phyloP scores from a whole-genome alignment of 2,113 vertebrate genomes.

The Myiopsitta monachus region DNA sequence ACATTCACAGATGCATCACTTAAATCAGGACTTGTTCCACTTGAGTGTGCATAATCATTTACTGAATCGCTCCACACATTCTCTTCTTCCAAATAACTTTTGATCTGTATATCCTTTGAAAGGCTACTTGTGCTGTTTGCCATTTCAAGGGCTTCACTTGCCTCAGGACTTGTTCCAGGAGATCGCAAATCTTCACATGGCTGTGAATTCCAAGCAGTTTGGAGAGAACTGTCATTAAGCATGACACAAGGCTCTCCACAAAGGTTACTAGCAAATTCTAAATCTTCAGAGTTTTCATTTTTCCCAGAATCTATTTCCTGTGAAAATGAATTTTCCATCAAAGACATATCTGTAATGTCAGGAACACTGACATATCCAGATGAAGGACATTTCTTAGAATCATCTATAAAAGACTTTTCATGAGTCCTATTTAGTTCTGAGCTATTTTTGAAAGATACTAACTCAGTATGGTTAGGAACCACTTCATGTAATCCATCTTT shows the following conservation, averaged over 20 bases:
- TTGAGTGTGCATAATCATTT: slow-evolving; percentile 77
- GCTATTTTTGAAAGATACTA: neutral
- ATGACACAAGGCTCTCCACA: neutral
- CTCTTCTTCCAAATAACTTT: slow-evolving; percentile 53
- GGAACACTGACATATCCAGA: neutral
- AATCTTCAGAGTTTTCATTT: slow-evolving; percentile 25
- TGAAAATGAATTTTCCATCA: neutral
- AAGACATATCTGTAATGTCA: neutral
- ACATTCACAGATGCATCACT: slow-evolving; percentile 63
- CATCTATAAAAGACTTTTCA: neutral
- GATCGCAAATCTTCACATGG: slow-evolving; percentile 70
- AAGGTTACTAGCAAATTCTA: neutral
- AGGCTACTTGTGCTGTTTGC: slow-evolving; percentile 11
- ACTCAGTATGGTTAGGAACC: neutral
- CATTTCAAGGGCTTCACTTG: slow-evolving; percentile 26
- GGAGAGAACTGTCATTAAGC: slow-evolving; percentile 54
- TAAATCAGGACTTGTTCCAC: slow-evolving; percentile 79
- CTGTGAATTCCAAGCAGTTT: slow-evolving; percentile 75
- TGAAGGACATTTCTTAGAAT: slow-evolving; percentile 5
- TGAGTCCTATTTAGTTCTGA: neutral
- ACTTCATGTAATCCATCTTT: neutral
- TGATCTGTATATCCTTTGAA: slow-evolving; percentile 17
- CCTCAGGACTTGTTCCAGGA: slow-evolving; percentile 71
- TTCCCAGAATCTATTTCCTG: slow-evolving; percentile 12
- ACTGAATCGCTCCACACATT: slow-evolving; percentile 80